Percentiles rank a stretch among this genome's conserved stretches.
phyloP scores from a whole-genome alignment of 2,113 vertebrate genomes.

The Sceloporus undulatus region DNA sequence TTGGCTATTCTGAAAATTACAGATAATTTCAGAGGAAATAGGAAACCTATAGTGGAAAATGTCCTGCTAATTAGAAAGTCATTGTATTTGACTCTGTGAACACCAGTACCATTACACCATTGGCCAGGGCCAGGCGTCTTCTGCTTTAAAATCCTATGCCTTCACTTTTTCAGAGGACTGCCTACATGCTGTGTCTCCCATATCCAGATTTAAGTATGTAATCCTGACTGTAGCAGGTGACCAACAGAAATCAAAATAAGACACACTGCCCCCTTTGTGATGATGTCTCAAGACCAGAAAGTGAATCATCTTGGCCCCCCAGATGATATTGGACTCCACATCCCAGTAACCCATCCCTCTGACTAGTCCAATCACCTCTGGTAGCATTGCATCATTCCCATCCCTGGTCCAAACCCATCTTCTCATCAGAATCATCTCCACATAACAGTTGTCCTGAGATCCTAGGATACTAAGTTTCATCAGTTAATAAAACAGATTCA shows the following conservation, averaged over 20 bases:
- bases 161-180: background rate
- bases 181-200: background rate
- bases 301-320: no score
- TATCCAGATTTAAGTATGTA: background rate
- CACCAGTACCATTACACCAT: no score
- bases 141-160: background rate
- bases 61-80: background rate
- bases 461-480: background rate
- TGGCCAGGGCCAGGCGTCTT: background rate
- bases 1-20: background rate
- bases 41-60: background rate
- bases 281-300: no score
- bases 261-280: no score
- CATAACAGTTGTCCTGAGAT: background rate
- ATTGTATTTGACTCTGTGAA: background rate
- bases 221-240: no score
- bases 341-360: no score
- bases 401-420: background rate
- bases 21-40: background rate
- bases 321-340: no score
- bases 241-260: background rate
- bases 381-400: no score
- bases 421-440: background rate
- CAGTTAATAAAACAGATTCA: constrained; percentile 27
- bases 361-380: no score